phyloP scores from a whole-genome alignment of 2,113 vertebrate genomes.

The Thalassoma bifasciatum region DNA sequence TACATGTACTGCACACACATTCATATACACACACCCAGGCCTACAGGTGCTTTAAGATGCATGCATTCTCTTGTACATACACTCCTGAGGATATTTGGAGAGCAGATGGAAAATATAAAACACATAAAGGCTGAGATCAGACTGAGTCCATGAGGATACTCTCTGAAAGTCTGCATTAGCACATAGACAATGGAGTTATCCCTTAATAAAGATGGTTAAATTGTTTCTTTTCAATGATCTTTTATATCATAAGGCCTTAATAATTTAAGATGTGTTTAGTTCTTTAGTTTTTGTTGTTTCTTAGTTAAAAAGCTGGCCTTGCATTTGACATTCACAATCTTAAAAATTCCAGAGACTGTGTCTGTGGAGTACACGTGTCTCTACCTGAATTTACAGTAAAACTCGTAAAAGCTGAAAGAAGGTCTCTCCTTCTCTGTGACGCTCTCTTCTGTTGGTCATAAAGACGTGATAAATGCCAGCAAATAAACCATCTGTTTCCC shows the following conservation, averaged over 20 bases:
- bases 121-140: background rate
- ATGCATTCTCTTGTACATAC: background rate
- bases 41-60: slow-evolving; percentile 13
- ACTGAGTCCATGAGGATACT: background rate
- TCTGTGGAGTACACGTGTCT: background rate
- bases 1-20: slow-evolving; percentile 8
- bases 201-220: no score
- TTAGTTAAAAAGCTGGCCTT: no score
- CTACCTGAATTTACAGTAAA: slow-evolving; percentile 12
- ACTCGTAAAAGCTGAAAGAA: slow-evolving; percentile 24
- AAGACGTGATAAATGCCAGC: slow-evolving; percentile 70
- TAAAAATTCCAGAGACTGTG: no score
- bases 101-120: background rate
- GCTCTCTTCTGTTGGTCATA: slow-evolving; percentile 65
- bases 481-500: slow-evolving; percentile 74
- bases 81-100: slow-evolving; percentile 14
- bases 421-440: slow-evolving; percentile 19
- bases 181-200: no score
- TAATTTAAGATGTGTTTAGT: no score
- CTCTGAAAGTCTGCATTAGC: no score
- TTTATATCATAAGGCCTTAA: no score
- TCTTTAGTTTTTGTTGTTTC: no score
- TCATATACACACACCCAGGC: slow-evolving; percentile 10
- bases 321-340: no score
- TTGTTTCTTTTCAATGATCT: no score